Evolutionary conservation across 2,888 invertebrate species (phyloP).

Genomic region (Nephrotoma flavescens): DNA sequence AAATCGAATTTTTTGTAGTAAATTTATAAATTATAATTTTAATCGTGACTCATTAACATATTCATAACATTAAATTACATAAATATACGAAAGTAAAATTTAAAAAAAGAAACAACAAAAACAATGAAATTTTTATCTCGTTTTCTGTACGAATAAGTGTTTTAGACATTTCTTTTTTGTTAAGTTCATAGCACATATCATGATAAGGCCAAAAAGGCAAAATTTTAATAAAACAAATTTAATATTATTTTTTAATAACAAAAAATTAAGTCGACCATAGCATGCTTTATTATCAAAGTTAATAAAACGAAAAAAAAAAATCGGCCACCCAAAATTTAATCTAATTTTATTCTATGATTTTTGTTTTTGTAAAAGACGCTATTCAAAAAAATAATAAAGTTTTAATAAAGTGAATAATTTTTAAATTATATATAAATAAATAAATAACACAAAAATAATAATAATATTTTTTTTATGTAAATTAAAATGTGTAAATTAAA

Average conservation of each 20-base stretch:
- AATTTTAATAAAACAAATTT: neutral
- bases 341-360: neutral
- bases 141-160: neutral
- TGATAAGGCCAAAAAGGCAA: neutral
- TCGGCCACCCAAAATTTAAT: neutral
- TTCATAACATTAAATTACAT: slow-evolving; percentile 1
- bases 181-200: neutral
- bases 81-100: neutral
- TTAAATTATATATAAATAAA: neutral
- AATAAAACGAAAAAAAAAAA: neutral
- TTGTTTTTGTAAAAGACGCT: neutral
- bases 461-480: neutral
- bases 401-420: neutral
- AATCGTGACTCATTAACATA: neutral
- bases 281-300: neutral
- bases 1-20: neutral
- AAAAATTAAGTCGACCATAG: neutral
- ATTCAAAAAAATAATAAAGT: neutral
- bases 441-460: neutral
- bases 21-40: neutral
- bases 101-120: neutral
- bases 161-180: neutral
- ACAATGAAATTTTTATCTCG: neutral
- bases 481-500: slow-evolving; percentile 1
- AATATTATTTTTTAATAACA: neutral